Conservation (phyloP, 1,140 invertebrate genomes). For the Ceratoteleas bidentatus region DNA sequence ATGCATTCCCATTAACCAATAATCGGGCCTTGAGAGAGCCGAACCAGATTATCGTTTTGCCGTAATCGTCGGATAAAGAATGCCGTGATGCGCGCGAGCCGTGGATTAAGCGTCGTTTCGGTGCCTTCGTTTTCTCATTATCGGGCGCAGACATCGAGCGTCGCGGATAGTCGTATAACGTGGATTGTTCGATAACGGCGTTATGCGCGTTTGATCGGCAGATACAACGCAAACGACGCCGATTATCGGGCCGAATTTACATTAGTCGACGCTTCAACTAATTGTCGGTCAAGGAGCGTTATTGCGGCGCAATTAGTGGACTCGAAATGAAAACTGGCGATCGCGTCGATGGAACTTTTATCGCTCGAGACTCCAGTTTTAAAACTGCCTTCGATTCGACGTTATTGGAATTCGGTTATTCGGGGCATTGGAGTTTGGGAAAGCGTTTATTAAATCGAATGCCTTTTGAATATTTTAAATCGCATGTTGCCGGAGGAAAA, state of each 20-base stretch:
- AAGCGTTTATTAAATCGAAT: too few species aligned
- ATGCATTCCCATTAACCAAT: constrained; percentile 70
- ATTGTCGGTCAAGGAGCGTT: constrained; percentile 20
- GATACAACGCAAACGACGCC: constrained; percentile 33
- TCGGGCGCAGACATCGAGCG: constrained; percentile 49
- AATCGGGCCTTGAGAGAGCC: constrained; percentile 64
- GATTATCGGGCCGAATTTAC: constrained; percentile 26
- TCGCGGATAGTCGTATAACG: constrained; percentile 42
- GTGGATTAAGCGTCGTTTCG: constrained; percentile 32
- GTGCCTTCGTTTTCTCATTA: constrained; percentile 45
- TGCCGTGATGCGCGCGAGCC: constrained; percentile 41
- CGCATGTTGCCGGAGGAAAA: too few species aligned
- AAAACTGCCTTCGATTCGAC: too few species aligned
- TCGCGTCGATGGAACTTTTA: too few species aligned
- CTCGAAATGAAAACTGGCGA: too few species aligned
- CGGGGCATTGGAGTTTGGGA: too few species aligned
- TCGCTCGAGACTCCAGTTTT: too few species aligned
- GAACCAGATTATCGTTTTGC: constrained; percentile 64
- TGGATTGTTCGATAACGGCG: constrained; percentile 50
- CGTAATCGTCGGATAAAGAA: constrained; percentile 58
- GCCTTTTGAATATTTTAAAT: too few species aligned
- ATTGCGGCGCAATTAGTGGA: neutral
- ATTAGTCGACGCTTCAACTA: constrained; percentile 15
- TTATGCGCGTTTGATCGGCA: constrained; percentile 38
- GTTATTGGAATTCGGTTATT: too few species aligned